Conservation (phyloP, 2,888 invertebrate species). For the Polymixis flavicincta region DNA sequence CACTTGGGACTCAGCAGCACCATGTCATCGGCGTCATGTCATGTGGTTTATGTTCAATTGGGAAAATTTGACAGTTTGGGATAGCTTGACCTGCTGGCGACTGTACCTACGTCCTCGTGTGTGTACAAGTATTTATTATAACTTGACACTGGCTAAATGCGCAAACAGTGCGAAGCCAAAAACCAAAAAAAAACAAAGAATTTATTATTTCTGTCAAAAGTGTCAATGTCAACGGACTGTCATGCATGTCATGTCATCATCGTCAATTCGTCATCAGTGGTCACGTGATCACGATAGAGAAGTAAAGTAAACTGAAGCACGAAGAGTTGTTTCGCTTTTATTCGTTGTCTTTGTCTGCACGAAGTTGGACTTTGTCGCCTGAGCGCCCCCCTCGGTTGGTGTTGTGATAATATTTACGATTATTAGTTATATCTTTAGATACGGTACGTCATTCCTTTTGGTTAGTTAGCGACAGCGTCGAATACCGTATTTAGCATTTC, state of each 20-base stretch:
- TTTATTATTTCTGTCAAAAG: neutral
- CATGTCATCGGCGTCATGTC: too few relatives aligned
- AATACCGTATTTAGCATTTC: conserved; percentile 59
- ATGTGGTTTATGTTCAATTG: too few relatives aligned
- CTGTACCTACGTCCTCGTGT: too few relatives aligned
- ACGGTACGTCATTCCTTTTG: conserved; percentile 46
- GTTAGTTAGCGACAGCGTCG: conserved; percentile 49
- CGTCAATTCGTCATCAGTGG: conserved; percentile 14
- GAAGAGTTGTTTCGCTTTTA: conserved; percentile 33
- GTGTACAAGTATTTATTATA: too few relatives aligned
- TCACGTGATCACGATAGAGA: conserved; percentile 32
- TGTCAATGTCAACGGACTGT: conserved; percentile 19
- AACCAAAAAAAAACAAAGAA: too few relatives aligned
- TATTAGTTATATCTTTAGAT: conserved; percentile 57
- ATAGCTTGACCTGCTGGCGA: too few relatives aligned
- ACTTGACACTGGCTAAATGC: too few relatives aligned
- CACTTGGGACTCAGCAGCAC: too few relatives aligned
- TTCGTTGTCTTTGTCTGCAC: conserved; percentile 35
- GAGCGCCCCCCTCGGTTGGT: conserved; percentile 44
- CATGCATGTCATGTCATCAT: conserved; percentile 15
- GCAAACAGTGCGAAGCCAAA: too few relatives aligned
- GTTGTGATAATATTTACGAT: conserved; percentile 48
- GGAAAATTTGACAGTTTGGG: too few relatives aligned
- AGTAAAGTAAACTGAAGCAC: neutral
- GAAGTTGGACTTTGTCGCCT: conserved; percentile 54